These are phyloP conservation scores for Apotomis betuletana DNA, from an alignment of 2,888 invertebrate genomes.

Conservation along the genomic window DNA sequence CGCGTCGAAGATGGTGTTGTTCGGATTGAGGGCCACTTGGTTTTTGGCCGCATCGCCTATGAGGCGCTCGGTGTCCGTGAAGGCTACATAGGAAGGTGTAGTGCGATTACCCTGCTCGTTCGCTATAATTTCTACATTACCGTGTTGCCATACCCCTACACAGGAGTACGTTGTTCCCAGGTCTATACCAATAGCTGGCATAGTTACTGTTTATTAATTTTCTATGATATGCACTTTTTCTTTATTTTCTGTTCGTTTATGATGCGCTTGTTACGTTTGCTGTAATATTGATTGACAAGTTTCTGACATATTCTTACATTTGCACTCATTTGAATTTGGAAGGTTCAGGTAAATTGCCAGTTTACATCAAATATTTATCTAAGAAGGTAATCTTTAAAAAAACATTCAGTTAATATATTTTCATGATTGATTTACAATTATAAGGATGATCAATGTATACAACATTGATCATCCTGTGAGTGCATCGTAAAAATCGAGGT, in stretches of 20 bases:
- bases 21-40: constrained; percentile 88
- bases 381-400: not conserved
- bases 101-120: constrained; percentile 87
- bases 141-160: constrained; percentile 83
- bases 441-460: too few relatives aligned
- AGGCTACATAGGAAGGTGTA: constrained; percentile 89
- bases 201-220: constrained; percentile 47
- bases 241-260: not conserved
- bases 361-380: too few relatives aligned
- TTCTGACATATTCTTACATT: too few relatives aligned
- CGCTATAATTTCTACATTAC: constrained; percentile 89
- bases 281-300: too few relatives aligned
- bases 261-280: constrained; percentile 10
- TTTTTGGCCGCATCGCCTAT: constrained; percentile 88
- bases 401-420: too few relatives aligned
- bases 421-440: too few relatives aligned
- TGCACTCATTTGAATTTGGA: too few relatives aligned
- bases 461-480: too few relatives aligned
- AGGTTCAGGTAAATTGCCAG: too few relatives aligned
- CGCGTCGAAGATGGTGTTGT: constrained; percentile 90
- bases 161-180: constrained; percentile 83
- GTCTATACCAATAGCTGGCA: constrained; percentile 81
- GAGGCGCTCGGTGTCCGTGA: constrained; percentile 84
- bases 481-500: too few relatives aligned
- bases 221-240: constrained; percentile 24